Percentiles rank a stretch among this genome's conserved stretches.
phyloP scores from a whole-genome alignment of 1,140 invertebrate species.

The Drosophila varians region DNA sequence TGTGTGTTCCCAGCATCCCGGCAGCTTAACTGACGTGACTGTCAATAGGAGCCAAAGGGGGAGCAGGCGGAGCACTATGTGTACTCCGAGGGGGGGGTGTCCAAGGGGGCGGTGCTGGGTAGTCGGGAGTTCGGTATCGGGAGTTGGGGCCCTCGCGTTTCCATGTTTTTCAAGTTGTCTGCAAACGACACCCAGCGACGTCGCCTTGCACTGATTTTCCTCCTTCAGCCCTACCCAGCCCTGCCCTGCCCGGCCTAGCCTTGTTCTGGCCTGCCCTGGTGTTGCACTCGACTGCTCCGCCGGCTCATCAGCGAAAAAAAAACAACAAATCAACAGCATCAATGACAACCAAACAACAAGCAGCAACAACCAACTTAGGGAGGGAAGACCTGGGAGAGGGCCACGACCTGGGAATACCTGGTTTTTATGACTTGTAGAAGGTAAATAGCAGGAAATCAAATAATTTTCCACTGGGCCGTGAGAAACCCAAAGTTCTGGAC shows the following conservation, averaged over 20 bases:
- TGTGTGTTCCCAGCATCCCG: constrained; percentile 74
- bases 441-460: not conserved
- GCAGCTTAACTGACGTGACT: constrained; percentile 76
- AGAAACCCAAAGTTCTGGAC: no score
- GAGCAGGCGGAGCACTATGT: not conserved
- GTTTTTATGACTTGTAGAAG: not conserved
- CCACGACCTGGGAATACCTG: constrained; percentile 12
- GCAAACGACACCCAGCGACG: constrained; percentile 59
- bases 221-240: not conserved
- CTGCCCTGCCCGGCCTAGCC: no score
- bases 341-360: constrained; percentile 63
- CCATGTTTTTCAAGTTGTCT: constrained; percentile 68
- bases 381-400: not conserved
- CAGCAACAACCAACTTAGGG: constrained; percentile 26
- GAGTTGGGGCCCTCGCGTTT: constrained; percentile 13
- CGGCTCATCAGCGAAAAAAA: constrained; percentile 68
- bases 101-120: not conserved
- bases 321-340: constrained; percentile 48
- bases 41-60: constrained; percentile 50
- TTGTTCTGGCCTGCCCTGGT: constrained; percentile 9
- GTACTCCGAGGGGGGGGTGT: constrained; percentile 1
- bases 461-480: not conserved
- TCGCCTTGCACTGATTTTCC: constrained; percentile 64
- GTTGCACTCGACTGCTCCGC: constrained; percentile 1
- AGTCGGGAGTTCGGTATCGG: no score